These are phyloP conservation scores for Elegia similella DNA, from an alignment of 2,888 invertebrate genomes.

Conservation along the genomic window DNA sequence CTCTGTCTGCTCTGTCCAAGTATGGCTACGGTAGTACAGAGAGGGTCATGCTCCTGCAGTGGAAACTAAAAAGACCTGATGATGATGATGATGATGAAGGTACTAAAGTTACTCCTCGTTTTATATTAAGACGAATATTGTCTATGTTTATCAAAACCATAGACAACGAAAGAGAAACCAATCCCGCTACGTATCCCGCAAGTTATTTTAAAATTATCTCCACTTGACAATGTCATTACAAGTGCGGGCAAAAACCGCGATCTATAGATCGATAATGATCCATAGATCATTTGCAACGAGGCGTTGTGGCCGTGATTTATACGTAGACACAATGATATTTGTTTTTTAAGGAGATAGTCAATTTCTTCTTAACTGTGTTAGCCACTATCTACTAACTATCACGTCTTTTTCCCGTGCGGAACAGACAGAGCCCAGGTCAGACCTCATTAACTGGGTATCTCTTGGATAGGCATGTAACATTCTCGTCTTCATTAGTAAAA, in stretches of 20 bases:
- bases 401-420: no score
- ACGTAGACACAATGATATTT: background rate
- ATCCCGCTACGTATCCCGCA: conserved; percentile 4
- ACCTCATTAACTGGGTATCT: no score
- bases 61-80: no score
- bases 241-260: conserved; percentile 29
- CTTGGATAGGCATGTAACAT: no score
- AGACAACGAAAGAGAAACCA: conserved; percentile 6
- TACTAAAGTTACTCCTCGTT: no score
- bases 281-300: conserved; percentile 36
- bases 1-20: no score
- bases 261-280: conserved; percentile 42
- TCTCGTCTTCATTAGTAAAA: no score
- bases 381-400: background rate
- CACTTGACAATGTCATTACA: conserved; percentile 21
- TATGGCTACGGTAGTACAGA: no score
- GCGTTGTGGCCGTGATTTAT: conserved; percentile 10
- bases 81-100: no score
- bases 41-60: no score
- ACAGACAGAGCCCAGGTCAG: no score
- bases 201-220: conserved; percentile 15
- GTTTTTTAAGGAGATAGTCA: conserved; percentile 4
- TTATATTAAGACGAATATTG: no score
- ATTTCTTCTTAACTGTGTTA: conserved; percentile 7
- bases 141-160: background rate